These are phyloP conservation scores for Champsocephalus esox DNA, from an alignment of 2,797 vertebrate species.

Conservation along the genomic window DNA sequence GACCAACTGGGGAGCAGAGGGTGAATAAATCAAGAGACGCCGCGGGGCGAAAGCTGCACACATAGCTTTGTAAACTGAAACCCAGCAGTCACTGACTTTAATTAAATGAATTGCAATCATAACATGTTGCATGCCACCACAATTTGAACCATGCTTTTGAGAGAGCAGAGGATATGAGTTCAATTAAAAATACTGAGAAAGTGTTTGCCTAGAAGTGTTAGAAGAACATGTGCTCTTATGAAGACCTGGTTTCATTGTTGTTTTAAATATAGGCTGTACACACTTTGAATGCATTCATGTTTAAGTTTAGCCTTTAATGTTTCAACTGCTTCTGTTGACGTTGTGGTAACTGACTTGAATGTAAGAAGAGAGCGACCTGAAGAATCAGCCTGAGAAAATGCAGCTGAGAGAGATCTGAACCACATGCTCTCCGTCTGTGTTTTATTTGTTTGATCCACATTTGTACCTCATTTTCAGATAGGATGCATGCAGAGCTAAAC, in stretches of 20 bases:
- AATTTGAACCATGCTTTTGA: background rate
- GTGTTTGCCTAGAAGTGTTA: background rate
- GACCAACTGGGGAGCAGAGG: background rate
- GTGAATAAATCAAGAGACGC: background rate
- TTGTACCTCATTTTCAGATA: constrained; percentile 59
- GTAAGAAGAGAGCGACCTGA: background rate
- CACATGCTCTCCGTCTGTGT: constrained; percentile 29
- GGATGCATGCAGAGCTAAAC: constrained; percentile 15
- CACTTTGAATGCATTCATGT: background rate
- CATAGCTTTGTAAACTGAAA: constrained; percentile 6
- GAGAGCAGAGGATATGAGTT: background rate
- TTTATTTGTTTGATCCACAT: constrained; percentile 60
- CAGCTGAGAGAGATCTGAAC: constrained; percentile 51
- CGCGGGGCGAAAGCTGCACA: background rate
- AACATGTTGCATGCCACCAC: background rate
- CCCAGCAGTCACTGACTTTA: background rate
- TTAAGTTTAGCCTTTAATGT: background rate
- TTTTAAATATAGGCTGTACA: background rate
- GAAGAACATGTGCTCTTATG: no score
- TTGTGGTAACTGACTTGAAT: constrained; percentile 33
- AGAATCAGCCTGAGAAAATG: constrained; percentile 48
- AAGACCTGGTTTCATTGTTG: background rate
- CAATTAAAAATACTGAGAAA: background rate
- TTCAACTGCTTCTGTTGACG: constrained; percentile 32
- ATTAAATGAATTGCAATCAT: constrained; percentile 9